phyloP scores from a whole-genome alignment of 2,888 invertebrate species.

The Thecocarcelia acutangulata region DNA sequence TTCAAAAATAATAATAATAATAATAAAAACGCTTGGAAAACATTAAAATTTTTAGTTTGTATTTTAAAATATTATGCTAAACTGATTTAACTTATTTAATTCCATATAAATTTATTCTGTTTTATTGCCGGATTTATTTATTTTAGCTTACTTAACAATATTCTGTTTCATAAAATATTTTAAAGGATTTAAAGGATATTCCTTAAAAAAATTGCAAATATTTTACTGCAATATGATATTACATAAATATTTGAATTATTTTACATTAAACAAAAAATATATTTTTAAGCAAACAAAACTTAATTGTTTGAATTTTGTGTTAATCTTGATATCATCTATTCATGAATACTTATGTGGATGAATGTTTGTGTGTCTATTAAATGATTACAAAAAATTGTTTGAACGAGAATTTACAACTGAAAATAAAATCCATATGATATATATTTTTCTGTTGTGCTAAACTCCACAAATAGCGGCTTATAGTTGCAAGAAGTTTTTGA shows the following conservation, averaged over 20 bases:
- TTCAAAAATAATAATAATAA: too few species aligned
- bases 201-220: constrained; percentile 19
- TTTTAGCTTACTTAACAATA: not conserved
- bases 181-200: constrained; percentile 32
- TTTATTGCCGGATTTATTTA: not conserved
- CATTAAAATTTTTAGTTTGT: too few species aligned
- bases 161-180: constrained; percentile 8
- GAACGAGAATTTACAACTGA: too few species aligned
- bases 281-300: constrained; percentile 28
- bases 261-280: constrained; percentile 7
- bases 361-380: too few species aligned
- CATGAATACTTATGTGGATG: not conserved
- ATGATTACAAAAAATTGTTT: too few species aligned
- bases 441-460: too few species aligned
- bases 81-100: not conserved
- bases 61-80: not conserved
- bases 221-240: constrained; percentile 20
- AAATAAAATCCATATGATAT: too few species aligned
- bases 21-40: too few species aligned
- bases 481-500: too few species aligned
- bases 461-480: too few species aligned
- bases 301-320: constrained; percentile 39
- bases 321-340: constrained; percentile 28
- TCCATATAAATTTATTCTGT: constrained; percentile 15
- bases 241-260: constrained; percentile 26